phyloP scores from a whole-genome alignment of 2,113 vertebrate genomes.

The Microtus pennsylvanicus region DNA sequence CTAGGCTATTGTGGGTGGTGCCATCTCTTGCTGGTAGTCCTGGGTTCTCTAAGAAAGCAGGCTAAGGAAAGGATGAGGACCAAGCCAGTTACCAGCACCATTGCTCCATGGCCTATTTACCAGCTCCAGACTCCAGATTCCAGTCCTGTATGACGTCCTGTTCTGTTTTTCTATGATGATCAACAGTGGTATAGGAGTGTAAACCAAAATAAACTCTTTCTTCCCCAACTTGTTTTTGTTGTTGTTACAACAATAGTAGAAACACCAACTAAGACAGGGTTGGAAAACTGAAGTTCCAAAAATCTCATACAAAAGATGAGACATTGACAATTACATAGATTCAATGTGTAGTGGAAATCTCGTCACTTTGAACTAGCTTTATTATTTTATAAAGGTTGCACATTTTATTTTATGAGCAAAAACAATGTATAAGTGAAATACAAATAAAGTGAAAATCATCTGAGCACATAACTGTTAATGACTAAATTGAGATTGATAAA shows the following conservation, averaged over 20 bases:
- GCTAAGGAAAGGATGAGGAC: not conserved
- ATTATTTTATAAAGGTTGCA: slow-evolving; percentile 16
- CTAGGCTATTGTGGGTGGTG: not conserved
- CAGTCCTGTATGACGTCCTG: not conserved
- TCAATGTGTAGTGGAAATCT: slow-evolving; percentile 36
- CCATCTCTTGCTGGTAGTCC: not conserved
- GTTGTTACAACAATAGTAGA: not conserved
- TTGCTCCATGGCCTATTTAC: not conserved
- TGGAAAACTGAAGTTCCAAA: not conserved
- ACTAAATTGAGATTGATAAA: slow-evolving; percentile 62
- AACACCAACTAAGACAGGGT: not conserved
- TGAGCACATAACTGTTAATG: slow-evolving; percentile 33
- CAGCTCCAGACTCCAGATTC: not conserved
- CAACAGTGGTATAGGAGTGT: not conserved
- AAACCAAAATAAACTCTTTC: not conserved
- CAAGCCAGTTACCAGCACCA: not conserved
- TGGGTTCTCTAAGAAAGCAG: not conserved
- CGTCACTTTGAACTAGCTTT: slow-evolving; percentile 46
- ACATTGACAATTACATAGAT: not conserved
- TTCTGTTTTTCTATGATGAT: not conserved
- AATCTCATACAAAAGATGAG: not conserved
- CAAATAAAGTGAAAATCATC: slow-evolving; percentile 64
- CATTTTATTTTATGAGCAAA: slow-evolving; percentile 48
- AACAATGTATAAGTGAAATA: slow-evolving; percentile 68
- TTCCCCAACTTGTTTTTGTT: too few relatives aligned